A percentile compares a stretch with the other conserved stretches of the same genome.
These are phyloP conservation scores for Erpobdella octoculata DNA, from an alignment of 2,888 invertebrate species.

Conservation along the genomic window DNA sequence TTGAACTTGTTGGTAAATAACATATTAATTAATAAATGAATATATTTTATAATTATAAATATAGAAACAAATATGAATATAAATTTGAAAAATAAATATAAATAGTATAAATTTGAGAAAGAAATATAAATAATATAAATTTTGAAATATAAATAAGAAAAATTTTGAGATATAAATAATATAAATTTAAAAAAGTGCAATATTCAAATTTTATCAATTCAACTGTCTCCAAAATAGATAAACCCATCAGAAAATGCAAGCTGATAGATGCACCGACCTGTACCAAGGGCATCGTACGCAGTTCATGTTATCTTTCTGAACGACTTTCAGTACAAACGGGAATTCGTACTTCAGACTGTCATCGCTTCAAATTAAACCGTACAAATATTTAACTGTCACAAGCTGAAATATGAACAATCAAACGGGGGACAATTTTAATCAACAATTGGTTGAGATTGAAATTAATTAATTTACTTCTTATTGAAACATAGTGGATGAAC, in stretches of 20 bases:
- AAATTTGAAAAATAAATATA: too few relatives aligned
- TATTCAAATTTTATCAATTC: not conserved
- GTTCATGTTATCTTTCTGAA: constrained; percentile 61
- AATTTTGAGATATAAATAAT: not conserved
- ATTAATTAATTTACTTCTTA: too few relatives aligned
- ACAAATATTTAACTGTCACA: too few relatives aligned
- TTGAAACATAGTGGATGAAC: too few relatives aligned
- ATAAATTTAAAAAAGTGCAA: not conserved
- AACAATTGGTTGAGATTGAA: too few relatives aligned
- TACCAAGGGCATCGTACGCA: constrained; percentile 62
- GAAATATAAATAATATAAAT: not conserved
- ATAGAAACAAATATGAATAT: too few relatives aligned
- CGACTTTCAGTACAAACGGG: constrained; percentile 77
- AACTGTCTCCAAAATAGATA: not conserved
- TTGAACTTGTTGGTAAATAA: too few relatives aligned
- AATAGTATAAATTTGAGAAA: not conserved
- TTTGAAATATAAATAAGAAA: not conserved
- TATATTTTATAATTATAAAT: too few relatives aligned
- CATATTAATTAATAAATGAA: too few relatives aligned
- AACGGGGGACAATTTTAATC: too few relatives aligned
- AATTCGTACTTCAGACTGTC: constrained; percentile 88
- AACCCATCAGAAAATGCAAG: constrained; percentile 10
- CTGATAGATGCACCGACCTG: constrained; percentile 48
- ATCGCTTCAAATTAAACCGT: constrained; percentile 61
- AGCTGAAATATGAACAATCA: too few relatives aligned